Conservation (phyloP, 2,113 vertebrate genomes). For the Orientallactaga bullata region DNA sequence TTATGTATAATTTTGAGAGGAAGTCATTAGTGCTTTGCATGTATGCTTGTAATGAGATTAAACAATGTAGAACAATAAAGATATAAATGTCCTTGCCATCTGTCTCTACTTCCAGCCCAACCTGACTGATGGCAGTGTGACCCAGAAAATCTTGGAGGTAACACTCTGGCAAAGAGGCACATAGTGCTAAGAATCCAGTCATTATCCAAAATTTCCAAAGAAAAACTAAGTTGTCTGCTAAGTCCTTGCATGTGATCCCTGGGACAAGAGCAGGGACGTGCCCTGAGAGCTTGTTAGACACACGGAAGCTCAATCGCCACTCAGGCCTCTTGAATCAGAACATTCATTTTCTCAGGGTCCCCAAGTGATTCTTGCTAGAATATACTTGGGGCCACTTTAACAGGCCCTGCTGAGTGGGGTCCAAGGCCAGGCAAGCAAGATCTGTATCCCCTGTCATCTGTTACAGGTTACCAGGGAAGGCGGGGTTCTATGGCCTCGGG, state of each 20-base stretch:
- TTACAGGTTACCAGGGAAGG: too few relatives aligned
- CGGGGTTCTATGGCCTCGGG: too few relatives aligned
- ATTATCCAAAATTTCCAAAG: neutral
- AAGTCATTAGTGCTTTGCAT: neutral
- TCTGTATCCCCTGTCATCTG: too few relatives aligned
- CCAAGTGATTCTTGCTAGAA: neutral
- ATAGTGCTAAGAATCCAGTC: neutral
- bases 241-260: neutral
- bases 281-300: neutral
- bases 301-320: neutral
- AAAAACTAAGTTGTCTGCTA: neutral
- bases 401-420: too few relatives aligned
- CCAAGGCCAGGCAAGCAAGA: too few relatives aligned
- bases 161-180: neutral
- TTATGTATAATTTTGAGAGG: slow-evolving; percentile 43
- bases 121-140: neutral
- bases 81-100: neutral
- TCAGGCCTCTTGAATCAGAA: neutral
- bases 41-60: neutral
- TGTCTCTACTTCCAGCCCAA: neutral
- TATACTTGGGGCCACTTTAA: too few relatives aligned
- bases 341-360: neutral
- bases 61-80: neutral
- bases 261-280: accelerated
- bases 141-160: neutral